Percentiles rank a stretch among this genome's conserved stretches.
Evolutionary conservation across 2,113 vertebrate genomes (phyloP).

Genomic region (Cephalopterus ornatus): DNA sequence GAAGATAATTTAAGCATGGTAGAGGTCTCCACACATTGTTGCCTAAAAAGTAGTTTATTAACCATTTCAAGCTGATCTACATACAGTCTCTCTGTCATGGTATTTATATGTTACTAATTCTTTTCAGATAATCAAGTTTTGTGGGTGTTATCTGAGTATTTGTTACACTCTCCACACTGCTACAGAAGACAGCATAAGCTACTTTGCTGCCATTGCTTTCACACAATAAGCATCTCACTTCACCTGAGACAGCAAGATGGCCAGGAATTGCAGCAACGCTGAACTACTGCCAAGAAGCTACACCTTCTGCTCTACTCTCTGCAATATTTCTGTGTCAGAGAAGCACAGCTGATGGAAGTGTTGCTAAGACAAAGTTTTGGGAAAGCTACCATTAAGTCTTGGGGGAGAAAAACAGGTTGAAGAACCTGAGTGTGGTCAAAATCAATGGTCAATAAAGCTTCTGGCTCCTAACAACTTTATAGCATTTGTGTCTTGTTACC

Average conservation of each 20-base stretch:
- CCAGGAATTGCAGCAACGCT: neutral
- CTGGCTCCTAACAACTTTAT: neutral
- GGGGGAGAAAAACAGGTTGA: neutral
- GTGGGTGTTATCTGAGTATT: neutral
- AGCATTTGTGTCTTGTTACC: neutral
- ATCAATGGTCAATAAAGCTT: neutral
- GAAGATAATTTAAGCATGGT: neutral
- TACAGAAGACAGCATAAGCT: neutral
- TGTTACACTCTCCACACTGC: neutral
- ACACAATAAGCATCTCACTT: neutral
- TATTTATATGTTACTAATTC: neutral
- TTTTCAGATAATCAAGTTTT: neutral
- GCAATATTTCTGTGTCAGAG: neutral
- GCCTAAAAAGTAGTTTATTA: neutral
- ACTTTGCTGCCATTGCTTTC: neutral
- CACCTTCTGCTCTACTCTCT: neutral
- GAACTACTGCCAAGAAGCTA: neutral
- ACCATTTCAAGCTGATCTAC: neutral
- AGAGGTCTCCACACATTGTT: neutral
- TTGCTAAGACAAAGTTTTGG: neutral
- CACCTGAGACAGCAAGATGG: neutral
- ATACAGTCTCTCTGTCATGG: neutral
- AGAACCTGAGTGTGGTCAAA: neutral
- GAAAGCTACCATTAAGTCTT: neutral
- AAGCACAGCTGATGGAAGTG: neutral